Evolutionary conservation across 2,113 vertebrate species (phyloP).

Genomic region (Scalopus aquaticus): DNA sequence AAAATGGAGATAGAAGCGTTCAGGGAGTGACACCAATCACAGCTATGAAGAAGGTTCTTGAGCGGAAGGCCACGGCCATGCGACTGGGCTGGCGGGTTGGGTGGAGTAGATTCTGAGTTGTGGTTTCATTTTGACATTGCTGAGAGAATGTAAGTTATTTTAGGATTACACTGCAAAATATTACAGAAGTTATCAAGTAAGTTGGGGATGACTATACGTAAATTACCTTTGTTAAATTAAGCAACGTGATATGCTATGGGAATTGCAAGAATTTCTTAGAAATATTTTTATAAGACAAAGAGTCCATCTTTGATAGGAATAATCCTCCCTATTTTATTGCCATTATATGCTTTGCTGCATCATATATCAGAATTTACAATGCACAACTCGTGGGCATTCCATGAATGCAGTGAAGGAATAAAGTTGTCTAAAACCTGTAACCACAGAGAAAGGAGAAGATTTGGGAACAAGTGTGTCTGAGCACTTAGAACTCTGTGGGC

Average conservation of each 20-base stretch:
- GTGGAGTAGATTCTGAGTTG: neutral
- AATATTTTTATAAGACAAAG: neutral
- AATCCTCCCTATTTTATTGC: neutral
- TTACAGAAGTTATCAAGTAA: neutral
- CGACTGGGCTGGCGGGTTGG: neutral
- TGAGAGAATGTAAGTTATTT: conserved; percentile 37
- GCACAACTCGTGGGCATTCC: neutral
- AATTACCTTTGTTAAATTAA: conserved; percentile 3
- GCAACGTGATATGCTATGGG: neutral
- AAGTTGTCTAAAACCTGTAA: neutral
- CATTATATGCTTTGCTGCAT: neutral
- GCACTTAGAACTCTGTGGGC: neutral
- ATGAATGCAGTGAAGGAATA: neutral
- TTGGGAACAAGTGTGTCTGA: neutral
- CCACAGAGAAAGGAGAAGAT: neutral
- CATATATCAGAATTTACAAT: neutral
- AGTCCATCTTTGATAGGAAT: neutral
- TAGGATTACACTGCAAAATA: neutral
- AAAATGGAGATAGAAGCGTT: neutral
- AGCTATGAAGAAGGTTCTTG: neutral
- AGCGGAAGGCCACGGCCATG: neutral
- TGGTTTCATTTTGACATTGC: neutral
- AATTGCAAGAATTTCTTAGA: neutral
- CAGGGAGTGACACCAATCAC: neutral
- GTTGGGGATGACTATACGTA: neutral